These are phyloP conservation scores for Bombus vancouverensis DNA, from an alignment of 1,140 invertebrate species.

Conservation along the genomic window DNA sequence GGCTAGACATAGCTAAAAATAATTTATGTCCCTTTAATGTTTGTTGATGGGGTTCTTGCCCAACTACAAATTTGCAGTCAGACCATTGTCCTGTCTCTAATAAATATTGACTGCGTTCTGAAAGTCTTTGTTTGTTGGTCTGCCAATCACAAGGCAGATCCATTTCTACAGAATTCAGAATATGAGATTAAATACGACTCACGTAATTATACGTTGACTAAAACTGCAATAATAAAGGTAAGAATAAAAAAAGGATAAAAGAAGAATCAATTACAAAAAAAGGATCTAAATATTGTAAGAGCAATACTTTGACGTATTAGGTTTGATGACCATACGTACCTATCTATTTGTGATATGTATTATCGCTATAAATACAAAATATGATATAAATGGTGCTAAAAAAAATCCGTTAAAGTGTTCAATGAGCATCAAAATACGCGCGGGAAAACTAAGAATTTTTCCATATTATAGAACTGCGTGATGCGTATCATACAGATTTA, in stretches of 20 bases:
- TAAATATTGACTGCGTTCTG: constrained; percentile 87
- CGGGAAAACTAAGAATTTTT: constrained; percentile 38
- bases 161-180: constrained; percentile 63
- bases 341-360: constrained; percentile 44
- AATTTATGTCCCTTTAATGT: constrained; percentile 90
- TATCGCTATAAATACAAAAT: constrained; percentile 59
- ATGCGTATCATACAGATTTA: not conserved
- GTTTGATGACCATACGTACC: constrained; percentile 39
- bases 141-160: constrained; percentile 87
- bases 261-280: not conserved
- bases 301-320: not conserved
- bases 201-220: not conserved
- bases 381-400: constrained; percentile 39
- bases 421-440: constrained; percentile 25
- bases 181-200: constrained; percentile 1
- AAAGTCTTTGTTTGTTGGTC: constrained; percentile 86
- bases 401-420: constrained; percentile 6
- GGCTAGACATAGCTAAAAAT: constrained; percentile 92
- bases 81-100: constrained; percentile 90
- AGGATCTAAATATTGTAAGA: not conserved
- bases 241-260: not conserved
- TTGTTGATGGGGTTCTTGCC: constrained; percentile 88
- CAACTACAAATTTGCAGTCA: constrained; percentile 92
- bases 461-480: constrained; percentile 2
- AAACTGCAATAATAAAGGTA: not conserved